A percentile compares a stretch with the other conserved stretches of the same genome.
Conservation (phyloP, 92 coral and sea anemone genomes). For the Meandrina meandrites region DNA sequence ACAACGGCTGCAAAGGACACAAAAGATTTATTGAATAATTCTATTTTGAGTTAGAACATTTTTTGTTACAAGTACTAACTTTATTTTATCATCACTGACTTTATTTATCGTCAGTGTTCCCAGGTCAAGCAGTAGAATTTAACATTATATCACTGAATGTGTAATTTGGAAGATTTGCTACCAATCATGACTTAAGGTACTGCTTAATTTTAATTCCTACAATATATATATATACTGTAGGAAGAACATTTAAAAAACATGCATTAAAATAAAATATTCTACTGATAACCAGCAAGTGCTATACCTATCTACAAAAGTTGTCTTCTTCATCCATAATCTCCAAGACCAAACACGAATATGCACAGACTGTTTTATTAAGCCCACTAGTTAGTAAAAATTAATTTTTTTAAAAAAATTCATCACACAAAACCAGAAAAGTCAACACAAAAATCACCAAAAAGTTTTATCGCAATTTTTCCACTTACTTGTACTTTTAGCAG, state of each 20-base stretch:
- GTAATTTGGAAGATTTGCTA: background rate
- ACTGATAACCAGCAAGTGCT: too few relatives aligned
- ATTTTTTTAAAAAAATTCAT: background rate
- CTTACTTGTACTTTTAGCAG: conserved; percentile 19
- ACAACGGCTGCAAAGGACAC: too few relatives aligned
- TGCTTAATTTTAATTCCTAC: too few relatives aligned
- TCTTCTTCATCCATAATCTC: conserved; percentile 64
- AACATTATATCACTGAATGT: background rate
- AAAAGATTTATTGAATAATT: too few relatives aligned
- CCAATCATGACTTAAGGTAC: background rate
- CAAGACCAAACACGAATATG: conserved; percentile 72
- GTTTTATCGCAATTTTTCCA: background rate
- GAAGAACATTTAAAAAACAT: too few relatives aligned
- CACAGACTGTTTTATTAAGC: conserved; percentile 73
- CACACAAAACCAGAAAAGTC: background rate
- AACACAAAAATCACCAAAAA: conserved; percentile 3
- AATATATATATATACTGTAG: too few relatives aligned
- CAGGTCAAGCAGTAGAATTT: background rate
- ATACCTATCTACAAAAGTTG: conserved; percentile 68
- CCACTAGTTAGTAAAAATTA: conserved; percentile 58
- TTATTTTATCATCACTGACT: background rate
- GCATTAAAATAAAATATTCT: too few relatives aligned
- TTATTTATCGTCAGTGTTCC: background rate
- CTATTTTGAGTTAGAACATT: background rate
- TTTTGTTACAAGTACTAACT: background rate